phyloP scores from a whole-genome alignment of 2,113 vertebrate species.

The Catharus minimus region DNA sequence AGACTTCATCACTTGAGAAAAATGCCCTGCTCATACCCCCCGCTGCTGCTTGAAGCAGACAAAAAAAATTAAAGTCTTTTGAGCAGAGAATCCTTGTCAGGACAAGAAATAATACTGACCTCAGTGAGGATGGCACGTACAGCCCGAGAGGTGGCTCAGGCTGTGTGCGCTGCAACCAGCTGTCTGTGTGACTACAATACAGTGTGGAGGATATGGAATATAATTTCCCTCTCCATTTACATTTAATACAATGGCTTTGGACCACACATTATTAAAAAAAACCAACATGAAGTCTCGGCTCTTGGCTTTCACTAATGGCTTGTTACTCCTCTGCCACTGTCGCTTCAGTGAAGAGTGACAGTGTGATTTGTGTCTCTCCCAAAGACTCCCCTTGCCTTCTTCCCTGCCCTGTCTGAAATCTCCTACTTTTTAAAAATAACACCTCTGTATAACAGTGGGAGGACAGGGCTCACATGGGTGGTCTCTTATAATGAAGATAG shows the following conservation, averaged over 20 bases:
- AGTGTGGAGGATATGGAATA: slow-evolving; percentile 37
- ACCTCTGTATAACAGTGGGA: slow-evolving; percentile 25
- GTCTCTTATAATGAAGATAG: slow-evolving; percentile 61
- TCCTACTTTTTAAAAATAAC: slow-evolving; percentile 22
- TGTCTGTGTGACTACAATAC: slow-evolving; percentile 14
- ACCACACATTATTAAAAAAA: slow-evolving; percentile 50
- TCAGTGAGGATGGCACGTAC: slow-evolving; percentile 34
- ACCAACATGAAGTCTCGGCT: background rate
- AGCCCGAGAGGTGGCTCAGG: slow-evolving; percentile 11
- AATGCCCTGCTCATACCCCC: slow-evolving; percentile 64
- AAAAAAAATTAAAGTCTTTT: slow-evolving; percentile 61
- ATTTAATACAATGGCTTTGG: slow-evolving; percentile 55
- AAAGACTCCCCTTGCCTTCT: background rate
- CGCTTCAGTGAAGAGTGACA: slow-evolving; percentile 11
- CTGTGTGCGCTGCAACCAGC: slow-evolving; percentile 38
- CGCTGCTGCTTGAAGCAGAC: slow-evolving; percentile 44
- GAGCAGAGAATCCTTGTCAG: slow-evolving; percentile 61
- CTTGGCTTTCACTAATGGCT: slow-evolving; percentile 50
- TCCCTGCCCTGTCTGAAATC: background rate
- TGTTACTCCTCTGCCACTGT: slow-evolving; percentile 30
- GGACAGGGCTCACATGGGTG: slow-evolving; percentile 36
- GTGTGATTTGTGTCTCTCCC: slow-evolving; percentile 37
- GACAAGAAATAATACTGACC: slow-evolving; percentile 56
- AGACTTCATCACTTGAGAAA: slow-evolving; percentile 60
- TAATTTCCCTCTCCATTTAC: slow-evolving; percentile 58